Percentiles rank a stretch among this genome's conserved stretches.
phyloP scores from a whole-genome alignment of 2,888 invertebrate species.

The Metalampra italica region DNA sequence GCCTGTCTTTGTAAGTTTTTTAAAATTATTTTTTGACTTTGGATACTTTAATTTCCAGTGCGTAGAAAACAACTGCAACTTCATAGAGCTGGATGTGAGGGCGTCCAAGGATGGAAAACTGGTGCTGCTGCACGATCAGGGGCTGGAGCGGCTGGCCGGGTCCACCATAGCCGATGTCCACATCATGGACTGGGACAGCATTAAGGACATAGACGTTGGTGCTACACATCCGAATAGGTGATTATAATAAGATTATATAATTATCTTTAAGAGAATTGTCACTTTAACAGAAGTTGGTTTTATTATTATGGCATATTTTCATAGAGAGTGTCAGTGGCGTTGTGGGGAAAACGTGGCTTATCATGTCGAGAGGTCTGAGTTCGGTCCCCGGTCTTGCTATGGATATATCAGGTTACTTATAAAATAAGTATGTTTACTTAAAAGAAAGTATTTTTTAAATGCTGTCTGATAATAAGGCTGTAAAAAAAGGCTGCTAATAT shows the following conservation, averaged over 20 bases:
- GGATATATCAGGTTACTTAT: no score
- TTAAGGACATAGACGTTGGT: slow-evolving; percentile 82
- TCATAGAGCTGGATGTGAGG: slow-evolving; percentile 87
- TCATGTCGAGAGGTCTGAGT: no score
- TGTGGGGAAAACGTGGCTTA: no score
- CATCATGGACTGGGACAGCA: slow-evolving; percentile 80
- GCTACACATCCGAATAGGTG: slow-evolving; percentile 84
- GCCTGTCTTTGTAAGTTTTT: no score
- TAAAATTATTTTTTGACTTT: no score
- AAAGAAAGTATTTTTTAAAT: no score
- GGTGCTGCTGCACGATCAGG: slow-evolving; percentile 86
- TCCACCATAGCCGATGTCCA: slow-evolving; percentile 71
- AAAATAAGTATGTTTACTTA: no score
- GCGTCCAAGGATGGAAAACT: slow-evolving; percentile 86
- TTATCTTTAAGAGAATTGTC: no score
- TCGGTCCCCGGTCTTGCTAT: no score
- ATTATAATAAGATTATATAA: background rate
- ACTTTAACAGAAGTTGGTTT: no score
- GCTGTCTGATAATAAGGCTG: background rate
- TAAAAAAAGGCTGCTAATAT: background rate
- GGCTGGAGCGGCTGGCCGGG: slow-evolving; percentile 82
- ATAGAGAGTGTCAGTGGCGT: no score
- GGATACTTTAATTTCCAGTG: slow-evolving; percentile 79
- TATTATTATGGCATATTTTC: no score
- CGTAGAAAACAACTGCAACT: slow-evolving; percentile 83